Conservation (phyloP, 1,140 invertebrate species). For the Monochamus saltuarius region DNA sequence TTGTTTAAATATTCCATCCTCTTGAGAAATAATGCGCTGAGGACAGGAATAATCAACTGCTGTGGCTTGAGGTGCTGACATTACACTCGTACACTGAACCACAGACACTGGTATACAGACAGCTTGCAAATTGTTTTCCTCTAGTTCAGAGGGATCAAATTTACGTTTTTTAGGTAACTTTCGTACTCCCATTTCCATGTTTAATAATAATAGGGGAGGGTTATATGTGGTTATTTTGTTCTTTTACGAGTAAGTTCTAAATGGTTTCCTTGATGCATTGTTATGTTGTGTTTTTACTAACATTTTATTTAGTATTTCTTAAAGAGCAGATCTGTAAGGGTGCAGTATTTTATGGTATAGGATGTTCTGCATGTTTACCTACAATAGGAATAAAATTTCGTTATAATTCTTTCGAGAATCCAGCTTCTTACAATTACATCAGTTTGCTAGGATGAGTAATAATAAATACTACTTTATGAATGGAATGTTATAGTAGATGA, state of each 20-base stretch:
- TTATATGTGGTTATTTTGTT: constrained; percentile 13
- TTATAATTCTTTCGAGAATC: constrained; percentile 2
- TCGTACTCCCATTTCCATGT: constrained; percentile 55
- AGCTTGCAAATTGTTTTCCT: constrained; percentile 56
- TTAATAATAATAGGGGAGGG: constrained; percentile 19
- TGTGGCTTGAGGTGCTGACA: constrained; percentile 58
- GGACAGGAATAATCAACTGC: constrained; percentile 62
- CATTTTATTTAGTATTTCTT: constrained; percentile 21
- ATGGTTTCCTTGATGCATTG: constrained; percentile 32
- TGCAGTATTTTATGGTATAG: constrained; percentile 14
- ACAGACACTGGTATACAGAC: constrained; percentile 46
- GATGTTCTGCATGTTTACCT: constrained; percentile 6
- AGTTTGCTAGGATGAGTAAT: constrained; percentile 27
- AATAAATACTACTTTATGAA: constrained; percentile 42
- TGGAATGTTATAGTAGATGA: constrained; percentile 44
- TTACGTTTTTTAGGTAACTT: constrained; percentile 88
- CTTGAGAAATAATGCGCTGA: constrained; percentile 24
- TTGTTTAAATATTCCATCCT: constrained; percentile 31
- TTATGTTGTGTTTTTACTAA: constrained; percentile 12
- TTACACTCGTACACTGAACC: constrained; percentile 45
- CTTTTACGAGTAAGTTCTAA: constrained; percentile 37
- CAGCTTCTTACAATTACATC: constrained; percentile 4
- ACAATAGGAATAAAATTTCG: constrained; percentile 9
- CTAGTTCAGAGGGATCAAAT: constrained; percentile 80
- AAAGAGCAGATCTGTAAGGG: constrained; percentile 18